These are phyloP conservation scores for Eremophila alpestris DNA, from an alignment of 2,797 vertebrate species.

Conservation along the genomic window DNA sequence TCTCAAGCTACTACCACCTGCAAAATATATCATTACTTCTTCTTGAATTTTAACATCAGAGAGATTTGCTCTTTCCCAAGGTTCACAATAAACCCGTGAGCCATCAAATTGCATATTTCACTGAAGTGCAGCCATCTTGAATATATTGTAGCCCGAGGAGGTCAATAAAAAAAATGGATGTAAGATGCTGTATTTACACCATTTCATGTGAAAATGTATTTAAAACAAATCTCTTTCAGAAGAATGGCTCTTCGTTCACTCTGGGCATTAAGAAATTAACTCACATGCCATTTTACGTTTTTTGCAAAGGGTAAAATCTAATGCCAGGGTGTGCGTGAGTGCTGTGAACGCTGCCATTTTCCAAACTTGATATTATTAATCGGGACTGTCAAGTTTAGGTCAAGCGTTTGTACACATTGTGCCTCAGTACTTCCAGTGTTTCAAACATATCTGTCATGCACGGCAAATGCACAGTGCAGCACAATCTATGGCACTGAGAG, in stretches of 20 bases:
- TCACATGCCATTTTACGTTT: neutral
- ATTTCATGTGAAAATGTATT: neutral
- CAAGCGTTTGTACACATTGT: slow-evolving; percentile 53
- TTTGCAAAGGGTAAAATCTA: neutral
- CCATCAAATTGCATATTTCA: neutral
- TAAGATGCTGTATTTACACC: neutral
- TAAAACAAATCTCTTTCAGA: neutral
- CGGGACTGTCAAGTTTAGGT: slow-evolving; percentile 52
- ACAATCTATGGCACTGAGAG: neutral
- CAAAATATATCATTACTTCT: neutral
- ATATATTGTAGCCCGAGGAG: neutral
- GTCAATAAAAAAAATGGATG: neutral
- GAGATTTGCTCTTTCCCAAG: neutral
- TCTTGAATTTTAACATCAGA: neutral
- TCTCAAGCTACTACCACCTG: neutral
- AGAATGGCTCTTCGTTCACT: neutral
- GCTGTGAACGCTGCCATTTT: neutral
- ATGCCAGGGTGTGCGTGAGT: neutral
- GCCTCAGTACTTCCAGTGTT: slow-evolving; percentile 32
- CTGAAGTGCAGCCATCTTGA: slow-evolving; percentile 7
- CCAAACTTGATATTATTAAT: slow-evolving; percentile 39
- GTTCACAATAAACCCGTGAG: neutral
- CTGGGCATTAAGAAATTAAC: neutral
- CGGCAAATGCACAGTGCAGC: neutral
- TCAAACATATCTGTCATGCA: neutral